Base-by-base conservation (phyloP, 2,113 vertebrate species). In the Oplegnathus fasciatus region DNA sequence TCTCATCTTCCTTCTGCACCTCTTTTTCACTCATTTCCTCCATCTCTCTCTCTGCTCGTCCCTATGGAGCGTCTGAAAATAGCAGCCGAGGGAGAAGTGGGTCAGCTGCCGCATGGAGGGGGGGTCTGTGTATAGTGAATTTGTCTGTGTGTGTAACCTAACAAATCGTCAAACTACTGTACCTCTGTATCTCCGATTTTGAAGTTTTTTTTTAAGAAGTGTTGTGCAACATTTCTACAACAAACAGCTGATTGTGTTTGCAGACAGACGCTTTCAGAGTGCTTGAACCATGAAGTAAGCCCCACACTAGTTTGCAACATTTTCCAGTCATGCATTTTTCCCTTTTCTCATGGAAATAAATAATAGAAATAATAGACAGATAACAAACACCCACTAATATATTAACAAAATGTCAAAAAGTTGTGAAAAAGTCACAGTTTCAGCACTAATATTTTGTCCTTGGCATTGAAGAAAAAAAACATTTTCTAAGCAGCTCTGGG, bases 11-110 rank as follows among this genome's bases (percentile, higher is more conserved):
- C 68, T 74, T 37, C 74, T 88, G 72, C 79, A 66, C 44, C 75
- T 87, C 78, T 78, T 89, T 81, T 79, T 89, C 73, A 48, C 88
- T 92, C 50, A 80, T 84, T 89, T 86, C 68, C 87, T 90, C 70
- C 68, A 62, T 91, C 85, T 78, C 68, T 88, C 78, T 81, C 62
- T 81, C 70, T 68, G 73, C 83, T 81, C 68, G 65, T 95, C 95
- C 93, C 94, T 60, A 62, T 83, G 88, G 94, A 94, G 85, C 60
- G 18, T 87, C 95, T 95, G 90, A 93, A 96, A 96, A 96, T 96
- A 96, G 95, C 92, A 94, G 90, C 90, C 72, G 54, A 73, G 86
- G 88, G 89, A 94, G 90, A 96, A 94, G 75, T 95, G 94, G 95
- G 95, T 95, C 95, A 95, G 88, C 88, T 84, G 83, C 89, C 78